Evolutionary conservation across 2,888 invertebrate genomes (phyloP).

Genomic region (Pristionchus mayeri): DNA sequence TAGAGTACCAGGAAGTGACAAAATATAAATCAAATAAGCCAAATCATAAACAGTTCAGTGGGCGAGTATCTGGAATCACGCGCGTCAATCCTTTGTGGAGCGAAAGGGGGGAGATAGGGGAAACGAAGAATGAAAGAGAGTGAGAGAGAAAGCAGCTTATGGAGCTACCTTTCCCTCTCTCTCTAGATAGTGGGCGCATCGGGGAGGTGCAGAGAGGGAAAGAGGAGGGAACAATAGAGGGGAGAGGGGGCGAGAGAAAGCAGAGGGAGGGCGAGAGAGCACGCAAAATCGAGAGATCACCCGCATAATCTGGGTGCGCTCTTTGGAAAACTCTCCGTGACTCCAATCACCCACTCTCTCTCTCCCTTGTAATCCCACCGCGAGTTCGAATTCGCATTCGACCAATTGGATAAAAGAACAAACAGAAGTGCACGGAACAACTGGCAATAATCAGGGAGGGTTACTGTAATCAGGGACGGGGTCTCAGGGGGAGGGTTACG

Average conservation of each 20-base stretch:
- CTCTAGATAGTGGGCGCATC: neutral
- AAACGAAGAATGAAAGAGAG: neutral
- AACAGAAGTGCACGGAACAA: neutral
- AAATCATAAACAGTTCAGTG: neutral
- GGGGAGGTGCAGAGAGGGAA: neutral
- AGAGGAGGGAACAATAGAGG: neutral
- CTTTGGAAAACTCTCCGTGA: neutral
- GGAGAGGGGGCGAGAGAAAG: neutral
- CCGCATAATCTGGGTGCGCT: conserved; percentile 2
- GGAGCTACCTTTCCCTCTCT: neutral
- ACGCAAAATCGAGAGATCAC: conserved; percentile 1
- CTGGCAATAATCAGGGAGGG: neutral
- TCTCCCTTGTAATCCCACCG: neutral
- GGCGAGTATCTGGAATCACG: no score
- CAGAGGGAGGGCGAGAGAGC: conserved; percentile 25
- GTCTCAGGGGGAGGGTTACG: neutral
- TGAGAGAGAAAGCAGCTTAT: conserved; percentile 27
- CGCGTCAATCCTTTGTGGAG: no score
- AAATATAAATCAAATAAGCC: neutral
- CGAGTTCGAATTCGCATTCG: conserved; percentile 1
- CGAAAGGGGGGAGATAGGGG: no score
- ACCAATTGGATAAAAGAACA: neutral
- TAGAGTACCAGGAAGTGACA: neutral
- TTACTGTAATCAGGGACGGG: neutral
- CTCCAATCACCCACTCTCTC: neutral